Base-by-base conservation (phyloP, 1,140 invertebrate species). In the Bombus superbus region DNA sequence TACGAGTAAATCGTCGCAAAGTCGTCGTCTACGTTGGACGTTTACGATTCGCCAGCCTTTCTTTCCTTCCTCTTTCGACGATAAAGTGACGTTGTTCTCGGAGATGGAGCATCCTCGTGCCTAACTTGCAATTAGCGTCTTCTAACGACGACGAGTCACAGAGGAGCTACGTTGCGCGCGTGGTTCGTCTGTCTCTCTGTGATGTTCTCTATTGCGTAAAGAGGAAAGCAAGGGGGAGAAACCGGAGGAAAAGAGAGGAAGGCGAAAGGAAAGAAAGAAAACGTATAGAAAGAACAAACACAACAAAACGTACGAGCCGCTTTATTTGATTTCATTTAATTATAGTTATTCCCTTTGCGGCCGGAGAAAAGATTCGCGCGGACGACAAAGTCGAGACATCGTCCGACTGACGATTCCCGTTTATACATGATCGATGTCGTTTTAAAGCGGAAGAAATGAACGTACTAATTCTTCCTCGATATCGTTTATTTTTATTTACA, bases 81-180 rank as follows among this genome's bases (percentile, higher is more conserved):
- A 73, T 73, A 81, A 88, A 69, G 78, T 64, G 77, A 85, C 83
- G 80, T 82, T 80, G 68, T 87, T 89, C 88, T 81, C 76, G 76
- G 68, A 78, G 76, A 64, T 77, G 62, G 66, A 85, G 82, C 71
- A 74, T 84, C 66, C 90, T 82, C 76, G 88, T 88, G 68, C 77
- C 88, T 91, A 91, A 91, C 87, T 91, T 90, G 89, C 88, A 89
- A 91, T 91, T 91, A 91, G 90, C 83, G 88, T 88, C 80, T 88
- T 91, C 87, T 91, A 91, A 91, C 78, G 89, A 89, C 82, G 82
- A 83, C 81, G 83, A 82, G 81, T 83, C 79, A 64, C 85, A 71
- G 74, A 42, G 44, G 15, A 9, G 38, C 18, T 71, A 44, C 71
- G 35, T 42, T 25, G 40, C 15, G 40, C 44, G 80, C 40, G 42